Conservation (phyloP, 2,797 vertebrate genomes). For the Echiichthys vipera region DNA sequence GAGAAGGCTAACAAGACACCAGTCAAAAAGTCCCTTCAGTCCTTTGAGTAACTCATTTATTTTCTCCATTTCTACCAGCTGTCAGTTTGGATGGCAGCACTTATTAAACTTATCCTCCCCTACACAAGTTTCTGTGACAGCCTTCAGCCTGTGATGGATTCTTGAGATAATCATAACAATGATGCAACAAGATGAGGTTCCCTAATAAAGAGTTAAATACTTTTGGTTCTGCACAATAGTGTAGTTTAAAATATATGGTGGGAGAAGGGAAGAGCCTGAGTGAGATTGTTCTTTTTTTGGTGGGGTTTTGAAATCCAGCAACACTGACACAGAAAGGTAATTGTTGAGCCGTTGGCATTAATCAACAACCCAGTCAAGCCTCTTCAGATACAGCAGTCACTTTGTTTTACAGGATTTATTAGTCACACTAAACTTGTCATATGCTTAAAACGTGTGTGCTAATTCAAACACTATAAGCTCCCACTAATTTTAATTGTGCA, state of each 20-base stretch:
- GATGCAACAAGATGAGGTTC: background rate
- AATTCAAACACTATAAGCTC: too few species aligned
- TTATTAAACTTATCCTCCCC: background rate
- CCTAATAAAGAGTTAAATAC: background rate
- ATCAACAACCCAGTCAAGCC: background rate
- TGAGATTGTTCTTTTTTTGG: too few species aligned
- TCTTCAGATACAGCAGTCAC: background rate
- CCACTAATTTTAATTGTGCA: too few species aligned
- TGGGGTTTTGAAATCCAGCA: background rate
- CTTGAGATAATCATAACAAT: background rate
- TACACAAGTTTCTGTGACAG: constrained; percentile 12
- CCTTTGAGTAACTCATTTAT: constrained; percentile 11
- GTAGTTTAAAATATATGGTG: background rate
- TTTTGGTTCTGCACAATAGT: background rate
- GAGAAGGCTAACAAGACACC: constrained; percentile 8
- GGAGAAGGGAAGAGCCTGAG: background rate
- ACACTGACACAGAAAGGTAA: background rate
- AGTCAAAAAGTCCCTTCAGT: background rate
- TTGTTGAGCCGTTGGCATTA: background rate
- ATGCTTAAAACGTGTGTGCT: background rate
- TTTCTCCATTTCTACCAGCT: background rate
- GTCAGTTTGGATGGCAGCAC: background rate
- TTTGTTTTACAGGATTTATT: constrained; percentile 2
- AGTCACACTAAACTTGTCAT: background rate
- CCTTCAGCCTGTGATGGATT: background rate